These are phyloP conservation scores for Hylomyscus alleni DNA, from an alignment of 2,797 vertebrate species.

Conservation along the genomic window DNA sequence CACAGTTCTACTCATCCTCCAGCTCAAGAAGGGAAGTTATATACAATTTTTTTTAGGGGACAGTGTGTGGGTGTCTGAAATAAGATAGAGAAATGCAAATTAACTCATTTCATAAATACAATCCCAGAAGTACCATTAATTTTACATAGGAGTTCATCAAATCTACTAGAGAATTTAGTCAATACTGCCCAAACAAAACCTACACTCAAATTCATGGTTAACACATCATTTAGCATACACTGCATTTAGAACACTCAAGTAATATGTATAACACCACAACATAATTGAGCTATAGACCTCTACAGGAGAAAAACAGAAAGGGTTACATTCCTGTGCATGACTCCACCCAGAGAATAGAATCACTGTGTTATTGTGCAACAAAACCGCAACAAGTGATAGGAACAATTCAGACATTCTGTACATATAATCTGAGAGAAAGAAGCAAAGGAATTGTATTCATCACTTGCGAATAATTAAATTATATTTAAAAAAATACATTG, in stretches of 20 bases:
- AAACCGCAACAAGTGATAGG: conserved; percentile 79
- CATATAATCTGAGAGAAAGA: conserved; percentile 82
- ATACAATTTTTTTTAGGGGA: conserved; percentile 31
- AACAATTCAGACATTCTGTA: conserved; percentile 83
- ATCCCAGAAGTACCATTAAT: conserved; percentile 57
- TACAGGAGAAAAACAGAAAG: conserved; percentile 30
- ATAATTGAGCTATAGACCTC: conserved; percentile 42
- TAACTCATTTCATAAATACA: conserved; percentile 71
- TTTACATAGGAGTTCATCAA: conserved; percentile 70
- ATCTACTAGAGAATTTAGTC: conserved; percentile 62
- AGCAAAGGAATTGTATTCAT: conserved; percentile 83
- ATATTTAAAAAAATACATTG: conserved; percentile 93
- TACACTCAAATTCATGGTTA: conserved; percentile 70
- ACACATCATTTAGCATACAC: conserved; percentile 68
- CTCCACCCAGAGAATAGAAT: conserved; percentile 79
- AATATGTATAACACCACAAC: conserved; percentile 69
- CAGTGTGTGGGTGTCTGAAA: conserved; percentile 38
- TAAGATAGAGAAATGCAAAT: conserved; percentile 43
- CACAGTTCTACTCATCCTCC: conserved; percentile 40
- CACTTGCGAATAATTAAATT: conserved; percentile 88
- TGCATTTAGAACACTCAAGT: conserved; percentile 26
- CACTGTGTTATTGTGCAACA: conserved; percentile 78
- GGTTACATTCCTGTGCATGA: conserved; percentile 60
- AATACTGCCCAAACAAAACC: conserved; percentile 78
- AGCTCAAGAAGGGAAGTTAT: neutral